phyloP scores from a whole-genome alignment of 2,113 vertebrate species.

The Dipodomys stephensi region DNA sequence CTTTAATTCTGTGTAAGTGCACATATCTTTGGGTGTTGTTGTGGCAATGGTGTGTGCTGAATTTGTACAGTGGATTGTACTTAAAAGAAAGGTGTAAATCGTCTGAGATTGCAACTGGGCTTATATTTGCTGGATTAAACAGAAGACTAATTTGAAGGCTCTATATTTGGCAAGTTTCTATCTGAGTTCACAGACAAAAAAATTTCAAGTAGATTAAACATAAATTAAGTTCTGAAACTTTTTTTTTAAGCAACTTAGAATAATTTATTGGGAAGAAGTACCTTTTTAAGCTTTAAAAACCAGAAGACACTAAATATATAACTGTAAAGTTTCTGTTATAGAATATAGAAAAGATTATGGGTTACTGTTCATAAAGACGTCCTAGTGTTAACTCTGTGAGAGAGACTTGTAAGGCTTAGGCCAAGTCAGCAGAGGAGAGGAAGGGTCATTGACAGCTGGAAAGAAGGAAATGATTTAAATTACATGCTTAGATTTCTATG shows the following conservation, averaged over 20 bases:
- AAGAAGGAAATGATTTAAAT: background rate
- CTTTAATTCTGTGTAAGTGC: constrained; percentile 54
- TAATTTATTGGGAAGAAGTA: background rate
- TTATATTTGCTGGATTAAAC: background rate
- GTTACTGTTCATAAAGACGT: background rate
- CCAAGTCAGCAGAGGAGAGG: background rate
- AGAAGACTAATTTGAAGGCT: background rate
- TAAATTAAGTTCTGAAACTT: background rate
- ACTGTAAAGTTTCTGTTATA: background rate
- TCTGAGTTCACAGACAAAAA: background rate
- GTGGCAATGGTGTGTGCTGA: constrained; percentile 11
- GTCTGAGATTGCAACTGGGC: background rate
- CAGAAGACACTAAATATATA: constrained; percentile 9
- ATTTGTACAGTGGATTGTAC: constrained; percentile 30
- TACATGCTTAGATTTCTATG: background rate
- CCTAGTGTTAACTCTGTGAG: background rate
- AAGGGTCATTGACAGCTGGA: background rate
- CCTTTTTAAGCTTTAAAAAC: background rate
- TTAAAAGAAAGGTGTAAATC: background rate
- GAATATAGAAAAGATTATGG: background rate
- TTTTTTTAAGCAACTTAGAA: background rate
- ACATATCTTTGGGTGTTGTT: constrained; percentile 51
- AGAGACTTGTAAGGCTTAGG: background rate
- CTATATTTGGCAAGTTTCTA: background rate
- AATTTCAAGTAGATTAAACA: background rate